Percentiles rank a stretch among this genome's conserved stretches.
phyloP scores from a whole-genome alignment of 2,113 vertebrate species.

The Maccullochella peelii region DNA sequence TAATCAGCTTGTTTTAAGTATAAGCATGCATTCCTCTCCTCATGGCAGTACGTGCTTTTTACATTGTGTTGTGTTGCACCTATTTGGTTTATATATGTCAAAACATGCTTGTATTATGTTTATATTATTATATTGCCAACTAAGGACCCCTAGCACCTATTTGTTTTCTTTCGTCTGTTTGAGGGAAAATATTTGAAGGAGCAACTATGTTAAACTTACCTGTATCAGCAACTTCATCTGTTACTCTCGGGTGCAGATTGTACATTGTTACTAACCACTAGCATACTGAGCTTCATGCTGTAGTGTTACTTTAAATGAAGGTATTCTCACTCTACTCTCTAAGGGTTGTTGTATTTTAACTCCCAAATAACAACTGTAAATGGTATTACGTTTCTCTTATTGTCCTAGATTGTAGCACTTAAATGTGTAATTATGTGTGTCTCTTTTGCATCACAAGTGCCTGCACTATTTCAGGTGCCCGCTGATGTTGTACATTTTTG shows the following conservation, averaged over 20 bases:
- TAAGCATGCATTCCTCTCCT: constrained; percentile 11
- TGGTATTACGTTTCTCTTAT: constrained; percentile 52
- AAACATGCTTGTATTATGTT: constrained; percentile 2
- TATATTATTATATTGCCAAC: background rate
- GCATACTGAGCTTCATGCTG: constrained; percentile 39
- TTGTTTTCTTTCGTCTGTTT: background rate
- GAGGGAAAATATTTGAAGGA: constrained; percentile 51
- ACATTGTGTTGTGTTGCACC: background rate
- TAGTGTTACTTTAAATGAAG: constrained; percentile 80
- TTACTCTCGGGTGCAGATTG: constrained; percentile 16
- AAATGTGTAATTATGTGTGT: constrained; percentile 59
- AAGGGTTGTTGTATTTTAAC: constrained; percentile 55
- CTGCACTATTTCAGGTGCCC: constrained; percentile 75
- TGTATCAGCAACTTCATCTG: constrained; percentile 26
- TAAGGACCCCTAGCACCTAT: background rate
- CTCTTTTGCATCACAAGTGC: constrained; percentile 79
- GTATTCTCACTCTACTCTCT: constrained; percentile 64
- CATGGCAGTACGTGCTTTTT: background rate
- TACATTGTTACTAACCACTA: constrained; percentile 49
- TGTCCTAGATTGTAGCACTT: constrained; percentile 76
- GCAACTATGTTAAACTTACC: constrained; percentile 16
- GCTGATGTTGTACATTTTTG: constrained; percentile 61
- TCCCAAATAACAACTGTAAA: constrained; percentile 47
- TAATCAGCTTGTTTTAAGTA: constrained; percentile 46
- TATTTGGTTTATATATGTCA: constrained; percentile 13